A percentile compares a stretch with the other conserved stretches of the same genome.
Evolutionary conservation across 1,140 invertebrate genomes (phyloP).

Genomic region (Apis mellifera): DNA sequence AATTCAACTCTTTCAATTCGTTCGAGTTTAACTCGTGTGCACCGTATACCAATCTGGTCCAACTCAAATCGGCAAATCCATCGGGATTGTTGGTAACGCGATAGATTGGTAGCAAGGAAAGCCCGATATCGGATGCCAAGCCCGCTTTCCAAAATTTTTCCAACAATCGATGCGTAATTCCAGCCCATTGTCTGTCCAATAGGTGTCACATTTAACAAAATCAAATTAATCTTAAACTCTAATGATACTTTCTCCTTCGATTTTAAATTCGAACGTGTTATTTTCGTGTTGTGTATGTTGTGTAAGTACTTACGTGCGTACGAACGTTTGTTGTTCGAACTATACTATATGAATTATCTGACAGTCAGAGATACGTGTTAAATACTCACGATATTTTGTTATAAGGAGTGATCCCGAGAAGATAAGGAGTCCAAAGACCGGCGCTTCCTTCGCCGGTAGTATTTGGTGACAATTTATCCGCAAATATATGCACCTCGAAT

Average conservation of each 20-base stretch:
- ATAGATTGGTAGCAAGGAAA: constrained; percentile 84
- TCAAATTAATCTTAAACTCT: neutral
- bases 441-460: constrained; percentile 91
- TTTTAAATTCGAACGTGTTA: neutral
- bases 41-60: constrained; percentile 84
- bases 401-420: constrained; percentile 83
- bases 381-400: constrained; percentile 82
- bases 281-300: too few relatives aligned
- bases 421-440: constrained; percentile 88
- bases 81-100: constrained; percentile 76
- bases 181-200: constrained; percentile 84
- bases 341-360: too few relatives aligned
- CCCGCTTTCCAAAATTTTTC: constrained; percentile 84
- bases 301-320: neutral
- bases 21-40: constrained; percentile 78
- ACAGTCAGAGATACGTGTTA: too few relatives aligned
- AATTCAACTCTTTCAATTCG: constrained; percentile 81
- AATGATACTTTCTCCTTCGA: too few relatives aligned
- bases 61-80: constrained; percentile 71
- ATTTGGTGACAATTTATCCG: constrained; percentile 86
- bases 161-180: constrained; percentile 84
- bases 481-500: constrained; percentile 84
- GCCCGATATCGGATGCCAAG: constrained; percentile 82
- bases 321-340: neutral
- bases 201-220: neutral